Conservation (phyloP, 1,140 invertebrate genomes). For the Tetramorium alpestre region DNA sequence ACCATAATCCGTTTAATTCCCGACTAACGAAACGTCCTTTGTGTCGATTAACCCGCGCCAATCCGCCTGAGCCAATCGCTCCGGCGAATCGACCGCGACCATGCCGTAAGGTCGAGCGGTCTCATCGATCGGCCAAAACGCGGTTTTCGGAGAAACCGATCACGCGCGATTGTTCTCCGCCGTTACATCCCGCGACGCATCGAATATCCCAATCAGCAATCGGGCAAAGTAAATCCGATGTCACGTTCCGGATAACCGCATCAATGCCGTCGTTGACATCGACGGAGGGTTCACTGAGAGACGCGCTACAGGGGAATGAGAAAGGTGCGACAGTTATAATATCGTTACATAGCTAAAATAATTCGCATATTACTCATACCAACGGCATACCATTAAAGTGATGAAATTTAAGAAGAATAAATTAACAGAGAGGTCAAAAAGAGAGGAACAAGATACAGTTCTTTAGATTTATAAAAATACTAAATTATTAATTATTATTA, state of each 20-base stretch:
- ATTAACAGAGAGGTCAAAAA: background rate
- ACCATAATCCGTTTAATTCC: conserved; percentile 80
- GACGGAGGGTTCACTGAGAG: background rate
- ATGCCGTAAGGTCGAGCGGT: conserved; percentile 36
- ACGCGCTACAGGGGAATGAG: background rate
- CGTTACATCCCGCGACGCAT: conserved; percentile 12
- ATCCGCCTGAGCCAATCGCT: conserved; percentile 54
- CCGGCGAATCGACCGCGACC: conserved; percentile 8
- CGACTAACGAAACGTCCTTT: conserved; percentile 80
- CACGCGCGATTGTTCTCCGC: background rate
- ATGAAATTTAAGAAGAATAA: background rate
- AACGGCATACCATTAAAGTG: background rate
- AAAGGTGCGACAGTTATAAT: background rate
- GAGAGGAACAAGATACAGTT: no score
- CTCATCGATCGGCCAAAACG: conserved; percentile 44
- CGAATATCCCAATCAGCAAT: conserved; percentile 41
- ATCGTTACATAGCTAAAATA: background rate
- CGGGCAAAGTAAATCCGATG: conserved; percentile 22
- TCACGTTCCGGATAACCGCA: conserved; percentile 17
- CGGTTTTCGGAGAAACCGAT: conserved; percentile 28
- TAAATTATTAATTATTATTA: background rate
- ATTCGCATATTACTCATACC: background rate
- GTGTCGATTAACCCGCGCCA: conserved; percentile 78
- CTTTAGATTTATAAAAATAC: background rate
- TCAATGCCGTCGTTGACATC: background rate